phyloP scores from a whole-genome alignment of 2,888 invertebrate species.

The Drosophila aldrichi region DNA sequence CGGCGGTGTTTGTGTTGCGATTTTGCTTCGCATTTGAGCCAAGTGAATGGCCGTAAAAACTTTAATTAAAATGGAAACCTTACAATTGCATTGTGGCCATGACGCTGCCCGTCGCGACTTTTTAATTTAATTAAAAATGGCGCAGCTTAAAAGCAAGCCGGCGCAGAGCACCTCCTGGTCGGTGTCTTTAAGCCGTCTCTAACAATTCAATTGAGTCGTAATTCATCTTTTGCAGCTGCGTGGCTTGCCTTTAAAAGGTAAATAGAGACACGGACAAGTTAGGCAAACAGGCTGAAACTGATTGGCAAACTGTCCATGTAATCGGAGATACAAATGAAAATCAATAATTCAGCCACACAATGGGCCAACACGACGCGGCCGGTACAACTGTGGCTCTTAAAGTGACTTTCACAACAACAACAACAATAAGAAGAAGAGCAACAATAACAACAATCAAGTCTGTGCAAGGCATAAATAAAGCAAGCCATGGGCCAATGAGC shows the following conservation, averaged over 20 bases:
- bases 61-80: conserved; percentile 79
- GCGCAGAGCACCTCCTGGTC: neutral
- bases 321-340: conserved; percentile 76
- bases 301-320: conserved; percentile 47
- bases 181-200: conserved; percentile 30
- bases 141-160: conserved; percentile 19
- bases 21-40: conserved; percentile 53
- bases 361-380: conserved; percentile 24
- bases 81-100: conserved; percentile 73
- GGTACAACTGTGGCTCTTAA: conserved; percentile 46
- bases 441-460: conserved; percentile 37
- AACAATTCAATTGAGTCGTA: conserved; percentile 36
- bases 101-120: conserved; percentile 50
- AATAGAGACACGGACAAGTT: conserved; percentile 42
- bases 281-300: conserved; percentile 48
- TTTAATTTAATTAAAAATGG: conserved; percentile 74
- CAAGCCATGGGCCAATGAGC: conserved; percentile 59
- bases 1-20: conserved; percentile 59
- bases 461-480: conserved; percentile 65
- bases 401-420: conserved; percentile 55
- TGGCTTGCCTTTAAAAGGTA: conserved; percentile 42
- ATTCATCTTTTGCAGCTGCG: conserved; percentile 45
- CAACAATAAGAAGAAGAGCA: conserved; percentile 10
- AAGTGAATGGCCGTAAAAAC: conserved; percentile 74
- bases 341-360: conserved; percentile 75